Percentiles rank a stretch among this genome's conserved stretches.
phyloP scores from a whole-genome alignment of 2,113 vertebrate genomes.

The Periophthalmus modestus region DNA sequence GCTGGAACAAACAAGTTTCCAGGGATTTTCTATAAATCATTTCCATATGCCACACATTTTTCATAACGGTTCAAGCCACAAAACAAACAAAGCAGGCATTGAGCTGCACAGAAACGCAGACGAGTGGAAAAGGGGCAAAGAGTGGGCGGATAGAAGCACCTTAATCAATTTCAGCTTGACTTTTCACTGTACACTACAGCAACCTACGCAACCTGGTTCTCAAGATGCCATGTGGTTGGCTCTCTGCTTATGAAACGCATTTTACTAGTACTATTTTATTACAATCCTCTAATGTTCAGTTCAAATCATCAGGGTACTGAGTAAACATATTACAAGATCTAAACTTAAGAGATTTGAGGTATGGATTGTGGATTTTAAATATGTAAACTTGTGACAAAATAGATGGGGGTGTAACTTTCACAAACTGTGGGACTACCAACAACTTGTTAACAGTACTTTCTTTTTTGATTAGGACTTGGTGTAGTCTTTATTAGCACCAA shows the following conservation, averaged over 20 bases:
- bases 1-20: conserved; percentile 50
- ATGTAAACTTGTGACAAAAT: too few relatives aligned
- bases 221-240: not conserved
- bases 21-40: conserved; percentile 58
- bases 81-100: conserved; percentile 24
- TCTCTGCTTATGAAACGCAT: not conserved
- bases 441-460: too few relatives aligned
- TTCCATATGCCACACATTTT: conserved; percentile 46
- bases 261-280: not conserved
- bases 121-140: conserved; percentile 4
- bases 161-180: conserved; percentile 25
- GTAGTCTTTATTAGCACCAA: not conserved
- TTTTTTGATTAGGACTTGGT: not conserved
- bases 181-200: conserved; percentile 32
- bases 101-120: not conserved
- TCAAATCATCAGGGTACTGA: not conserved
- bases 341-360: not conserved
- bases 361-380: too few relatives aligned
- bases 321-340: too few relatives aligned
- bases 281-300: not conserved
- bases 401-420: too few relatives aligned
- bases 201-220: not conserved
- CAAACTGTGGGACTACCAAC: too few relatives aligned
- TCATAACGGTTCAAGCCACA: conserved; percentile 40
- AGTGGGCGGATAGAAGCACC: conserved; percentile 32